phyloP scores from a whole-genome alignment of 2,888 invertebrate genomes.

The Frankliniella fusca region DNA sequence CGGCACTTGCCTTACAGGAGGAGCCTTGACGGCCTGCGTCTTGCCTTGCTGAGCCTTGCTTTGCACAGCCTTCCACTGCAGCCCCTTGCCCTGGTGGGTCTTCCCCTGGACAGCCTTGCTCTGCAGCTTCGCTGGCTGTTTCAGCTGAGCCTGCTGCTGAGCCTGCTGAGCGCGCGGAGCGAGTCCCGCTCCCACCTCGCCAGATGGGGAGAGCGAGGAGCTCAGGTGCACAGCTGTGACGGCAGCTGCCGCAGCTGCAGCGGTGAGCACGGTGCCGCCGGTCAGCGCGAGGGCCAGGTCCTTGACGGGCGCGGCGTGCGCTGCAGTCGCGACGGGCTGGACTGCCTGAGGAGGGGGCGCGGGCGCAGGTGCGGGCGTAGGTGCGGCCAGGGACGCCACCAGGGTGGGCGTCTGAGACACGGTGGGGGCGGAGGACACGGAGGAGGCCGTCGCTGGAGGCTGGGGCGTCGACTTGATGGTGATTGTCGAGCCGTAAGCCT shows the following conservation, averaged over 20 bases:
- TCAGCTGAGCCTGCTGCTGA: background rate
- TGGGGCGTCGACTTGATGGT: conserved; percentile 26
- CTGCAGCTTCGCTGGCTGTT: background rate
- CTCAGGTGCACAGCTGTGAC: background rate
- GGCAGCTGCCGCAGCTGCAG: background rate
- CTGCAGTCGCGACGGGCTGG: background rate
- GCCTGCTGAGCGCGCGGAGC: background rate
- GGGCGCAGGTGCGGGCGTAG: conserved; percentile 33
- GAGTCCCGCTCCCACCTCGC: background rate
- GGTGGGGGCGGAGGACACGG: background rate
- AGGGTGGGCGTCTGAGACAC: background rate
- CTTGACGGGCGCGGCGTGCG: conserved; percentile 43
- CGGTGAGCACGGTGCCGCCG: conserved; percentile 9
- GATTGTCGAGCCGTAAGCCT: conserved; percentile 61
- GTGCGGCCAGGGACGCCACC: conserved; percentile 30
- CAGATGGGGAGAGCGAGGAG: background rate
- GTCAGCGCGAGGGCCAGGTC: conserved; percentile 39
- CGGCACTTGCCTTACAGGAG: background rate
- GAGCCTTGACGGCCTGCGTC: background rate
- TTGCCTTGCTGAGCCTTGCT: background rate
- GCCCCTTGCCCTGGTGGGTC: background rate
- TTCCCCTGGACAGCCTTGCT: background rate
- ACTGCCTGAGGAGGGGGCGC: conserved; percentile 24
- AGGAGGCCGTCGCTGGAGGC: background rate
- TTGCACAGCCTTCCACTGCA: background rate